Evolutionary conservation across 2,888 invertebrate genomes (phyloP).

Genomic region (Exocentrus adspersus): DNA sequence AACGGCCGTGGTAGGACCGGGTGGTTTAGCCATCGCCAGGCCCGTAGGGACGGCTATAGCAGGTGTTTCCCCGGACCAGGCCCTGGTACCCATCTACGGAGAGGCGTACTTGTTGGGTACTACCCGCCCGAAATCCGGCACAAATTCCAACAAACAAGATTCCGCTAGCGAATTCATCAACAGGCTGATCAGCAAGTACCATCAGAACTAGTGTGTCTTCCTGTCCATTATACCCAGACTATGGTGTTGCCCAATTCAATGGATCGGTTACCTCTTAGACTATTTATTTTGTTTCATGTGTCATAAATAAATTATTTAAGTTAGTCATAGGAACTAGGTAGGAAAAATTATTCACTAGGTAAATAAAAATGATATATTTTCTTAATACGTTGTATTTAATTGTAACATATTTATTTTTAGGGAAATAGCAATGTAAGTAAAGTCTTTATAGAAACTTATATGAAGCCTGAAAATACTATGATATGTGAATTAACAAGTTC

Average conservation of each 20-base stretch:
- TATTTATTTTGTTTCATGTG: slow-evolving; percentile 1
- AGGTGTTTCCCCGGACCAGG: slow-evolving; percentile 70
- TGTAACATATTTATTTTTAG: too few species aligned
- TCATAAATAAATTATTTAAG: too few species aligned
- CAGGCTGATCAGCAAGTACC: slow-evolving; percentile 60
- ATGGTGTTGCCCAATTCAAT: slow-evolving; percentile 6
- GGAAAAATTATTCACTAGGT: neutral
- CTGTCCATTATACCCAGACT: neutral
- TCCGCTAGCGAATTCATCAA: slow-evolving; percentile 55
- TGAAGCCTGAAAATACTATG: too few species aligned
- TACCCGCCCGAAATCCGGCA: slow-evolving; percentile 33
- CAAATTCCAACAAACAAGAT: slow-evolving; percentile 38
- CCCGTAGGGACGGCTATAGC: slow-evolving; percentile 81
- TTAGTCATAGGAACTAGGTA: too few species aligned
- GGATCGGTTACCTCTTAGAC: neutral
- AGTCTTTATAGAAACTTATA: too few species aligned
- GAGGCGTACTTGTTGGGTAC: slow-evolving; percentile 40
- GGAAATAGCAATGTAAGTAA: too few species aligned
- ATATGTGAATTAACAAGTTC: too few species aligned
- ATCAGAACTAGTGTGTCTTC: slow-evolving; percentile 48
- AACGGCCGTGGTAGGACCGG: slow-evolving; percentile 75
- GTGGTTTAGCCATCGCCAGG: slow-evolving; percentile 75
- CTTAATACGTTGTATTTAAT: too few species aligned
- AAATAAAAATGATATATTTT: neutral
- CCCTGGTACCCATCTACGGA: slow-evolving; percentile 58